Conservation (phyloP, 2,888 invertebrate species). For the Byasa hedistus region DNA sequence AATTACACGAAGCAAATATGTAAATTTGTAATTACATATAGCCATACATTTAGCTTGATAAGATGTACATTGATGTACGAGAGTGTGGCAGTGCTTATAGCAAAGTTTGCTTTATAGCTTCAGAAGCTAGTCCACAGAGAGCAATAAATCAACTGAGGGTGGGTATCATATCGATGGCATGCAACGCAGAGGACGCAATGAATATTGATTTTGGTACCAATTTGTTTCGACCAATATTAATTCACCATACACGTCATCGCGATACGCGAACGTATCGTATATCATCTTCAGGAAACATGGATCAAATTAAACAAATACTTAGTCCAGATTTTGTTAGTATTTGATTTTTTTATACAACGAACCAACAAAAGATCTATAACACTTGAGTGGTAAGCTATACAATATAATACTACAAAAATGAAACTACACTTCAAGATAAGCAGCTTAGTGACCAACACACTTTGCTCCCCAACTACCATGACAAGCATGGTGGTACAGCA, state of each 20-base stretch:
- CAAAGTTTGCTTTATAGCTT: constrained; percentile 34
- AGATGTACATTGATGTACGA: constrained; percentile 33
- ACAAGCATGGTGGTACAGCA: neutral
- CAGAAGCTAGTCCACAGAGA: constrained; percentile 41
- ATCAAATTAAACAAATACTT: neutral
- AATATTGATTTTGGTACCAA: constrained; percentile 65
- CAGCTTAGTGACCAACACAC: too few species aligned
- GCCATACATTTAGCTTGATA: constrained; percentile 22
- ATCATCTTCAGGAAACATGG: constrained; percentile 11
- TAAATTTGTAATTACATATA: constrained; percentile 13
- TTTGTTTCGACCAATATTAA: constrained; percentile 53
- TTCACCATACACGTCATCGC: constrained; percentile 34
- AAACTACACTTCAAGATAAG: too few species aligned
- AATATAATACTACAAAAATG: too few species aligned
- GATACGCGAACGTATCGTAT: constrained; percentile 18
- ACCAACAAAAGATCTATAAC: too few species aligned
- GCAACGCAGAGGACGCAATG: constrained; percentile 50
- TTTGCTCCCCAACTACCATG: too few species aligned
- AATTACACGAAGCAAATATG: neutral
- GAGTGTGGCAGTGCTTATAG: constrained; percentile 38
- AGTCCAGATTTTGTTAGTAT: too few species aligned
- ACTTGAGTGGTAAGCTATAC: too few species aligned
- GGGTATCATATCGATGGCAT: constrained; percentile 50
- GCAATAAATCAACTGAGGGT: constrained; percentile 61
- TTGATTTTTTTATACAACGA: too few species aligned